These are phyloP conservation scores for Phenganax stokvisi DNA, from an alignment of 92 coral and sea anemone genomes.

Conservation along the genomic window DNA sequence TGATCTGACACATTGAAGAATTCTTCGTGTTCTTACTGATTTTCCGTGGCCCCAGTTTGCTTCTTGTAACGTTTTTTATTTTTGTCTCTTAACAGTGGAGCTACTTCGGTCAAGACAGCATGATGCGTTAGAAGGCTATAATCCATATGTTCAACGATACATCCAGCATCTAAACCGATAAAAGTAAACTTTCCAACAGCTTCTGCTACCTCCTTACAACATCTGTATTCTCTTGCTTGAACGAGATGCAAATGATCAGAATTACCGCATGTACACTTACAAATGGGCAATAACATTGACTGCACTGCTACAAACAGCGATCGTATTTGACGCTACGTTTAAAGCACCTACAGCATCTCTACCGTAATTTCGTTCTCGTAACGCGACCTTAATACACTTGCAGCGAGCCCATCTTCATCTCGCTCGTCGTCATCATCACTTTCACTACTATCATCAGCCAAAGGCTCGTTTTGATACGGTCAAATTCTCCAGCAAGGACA, in stretches of 20 bases:
- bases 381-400: constrained; percentile 1
- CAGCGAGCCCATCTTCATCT: constrained; percentile 10
- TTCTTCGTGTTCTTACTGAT: not conserved
- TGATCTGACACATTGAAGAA: not conserved
- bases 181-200: constrained; percentile 21
- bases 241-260: constrained; percentile 12
- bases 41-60: constrained; percentile 2
- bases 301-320: not conserved
- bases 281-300: not conserved
- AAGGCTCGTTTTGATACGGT: constrained; percentile 17
- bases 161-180: constrained; percentile 9
- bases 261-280: constrained; percentile 22
- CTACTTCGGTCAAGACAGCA: constrained; percentile 15
- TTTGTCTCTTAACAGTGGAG: constrained; percentile 20
- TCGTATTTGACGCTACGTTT: not conserved
- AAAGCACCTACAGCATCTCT: constrained; percentile 3
- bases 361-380: constrained; percentile 9
- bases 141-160: constrained; percentile 4
- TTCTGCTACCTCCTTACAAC: constrained; percentile 22
- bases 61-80: constrained; percentile 4
- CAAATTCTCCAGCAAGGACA: constrained; percentile 9
- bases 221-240: constrained; percentile 7
- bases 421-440: constrained; percentile 6
- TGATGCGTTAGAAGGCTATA: constrained; percentile 1
- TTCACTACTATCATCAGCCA: constrained; percentile 9